phyloP scores from a whole-genome alignment of 92 coral and sea anemone genomes.

The Paragorgia papillata region DNA sequence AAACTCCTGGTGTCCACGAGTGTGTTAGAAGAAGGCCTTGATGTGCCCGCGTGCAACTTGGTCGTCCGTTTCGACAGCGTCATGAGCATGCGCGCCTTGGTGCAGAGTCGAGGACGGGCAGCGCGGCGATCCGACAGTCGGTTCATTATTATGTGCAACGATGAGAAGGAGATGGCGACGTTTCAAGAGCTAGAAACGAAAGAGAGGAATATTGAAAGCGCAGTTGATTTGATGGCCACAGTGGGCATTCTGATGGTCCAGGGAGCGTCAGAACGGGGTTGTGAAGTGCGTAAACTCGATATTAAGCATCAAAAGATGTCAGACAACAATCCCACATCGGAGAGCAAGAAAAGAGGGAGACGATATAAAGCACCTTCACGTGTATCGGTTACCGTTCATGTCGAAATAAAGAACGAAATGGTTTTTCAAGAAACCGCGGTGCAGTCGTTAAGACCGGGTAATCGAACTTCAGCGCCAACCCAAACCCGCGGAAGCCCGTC shows the following conservation, averaged over 20 bases:
- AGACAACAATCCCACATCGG: background rate
- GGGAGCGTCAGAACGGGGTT: slow-evolving; percentile 62
- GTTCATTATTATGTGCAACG: slow-evolving; percentile 79
- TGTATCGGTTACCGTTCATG: slow-evolving; percentile 15
- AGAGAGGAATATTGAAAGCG: slow-evolving; percentile 79
- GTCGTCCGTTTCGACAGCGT: slow-evolving; percentile 92
- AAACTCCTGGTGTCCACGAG: slow-evolving; percentile 85
- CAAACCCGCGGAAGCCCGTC: no score
- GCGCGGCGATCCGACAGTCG: slow-evolving; percentile 84
- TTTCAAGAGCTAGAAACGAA: slow-evolving; percentile 56
- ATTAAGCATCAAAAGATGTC: background rate
- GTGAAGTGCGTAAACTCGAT: slow-evolving; percentile 63
- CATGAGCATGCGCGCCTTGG: slow-evolving; percentile 68
- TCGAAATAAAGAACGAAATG: background rate
- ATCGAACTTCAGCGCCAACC: background rate
- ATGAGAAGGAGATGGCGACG: slow-evolving; percentile 55
- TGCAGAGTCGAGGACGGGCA: slow-evolving; percentile 97
- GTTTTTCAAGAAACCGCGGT: no score
- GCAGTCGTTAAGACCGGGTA: background rate
- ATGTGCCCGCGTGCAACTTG: slow-evolving; percentile 94
- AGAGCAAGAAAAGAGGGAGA: background rate
- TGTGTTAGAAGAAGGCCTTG: slow-evolving; percentile 95
- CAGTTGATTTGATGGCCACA: slow-evolving; percentile 56
- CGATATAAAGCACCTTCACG: background rate
- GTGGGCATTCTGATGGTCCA: background rate